Conservation (phyloP, 2,113 vertebrate genomes). For the Zeus faber region DNA sequence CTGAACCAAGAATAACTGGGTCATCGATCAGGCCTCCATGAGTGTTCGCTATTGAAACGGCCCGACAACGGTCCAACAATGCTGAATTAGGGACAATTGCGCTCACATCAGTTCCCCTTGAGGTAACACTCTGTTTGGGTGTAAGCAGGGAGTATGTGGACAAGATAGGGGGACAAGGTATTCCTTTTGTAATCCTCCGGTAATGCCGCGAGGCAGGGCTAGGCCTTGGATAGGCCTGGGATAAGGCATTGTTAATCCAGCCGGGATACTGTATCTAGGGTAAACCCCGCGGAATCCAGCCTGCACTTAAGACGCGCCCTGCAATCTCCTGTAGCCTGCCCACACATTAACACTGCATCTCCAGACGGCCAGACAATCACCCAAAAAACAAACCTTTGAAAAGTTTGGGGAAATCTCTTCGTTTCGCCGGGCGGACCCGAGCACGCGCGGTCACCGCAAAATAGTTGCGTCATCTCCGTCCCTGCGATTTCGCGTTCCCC, state of each 20-base stretch:
- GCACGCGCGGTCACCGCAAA: too few species aligned
- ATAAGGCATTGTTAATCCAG: conserved; percentile 56
- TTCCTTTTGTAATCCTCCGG: conserved; percentile 27
- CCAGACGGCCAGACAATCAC: background rate
- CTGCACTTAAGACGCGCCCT: conserved; percentile 19
- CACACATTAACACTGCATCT: background rate
- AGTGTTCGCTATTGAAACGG: too few species aligned
- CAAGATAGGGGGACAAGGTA: background rate
- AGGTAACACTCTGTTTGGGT: too few species aligned
- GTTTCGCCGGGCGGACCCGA: too few species aligned
- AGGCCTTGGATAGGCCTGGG: conserved; percentile 44
- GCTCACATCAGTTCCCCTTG: too few species aligned
- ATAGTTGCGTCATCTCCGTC: too few species aligned
- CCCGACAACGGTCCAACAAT: too few species aligned
- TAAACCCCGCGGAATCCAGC: conserved; percentile 45
- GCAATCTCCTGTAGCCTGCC: background rate
- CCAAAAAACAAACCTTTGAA: background rate
- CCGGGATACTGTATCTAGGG: conserved; percentile 50
- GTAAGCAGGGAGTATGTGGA: background rate
- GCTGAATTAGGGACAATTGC: too few species aligned
- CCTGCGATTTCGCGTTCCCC: too few species aligned
- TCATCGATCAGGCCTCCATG: background rate
- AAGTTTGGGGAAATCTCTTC: too few species aligned
- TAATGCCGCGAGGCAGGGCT: conserved; percentile 9
- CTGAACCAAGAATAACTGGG: background rate